Base-by-base conservation (phyloP, 2,888 invertebrate genomes). In the Synanthedon myopaeformis region DNA sequence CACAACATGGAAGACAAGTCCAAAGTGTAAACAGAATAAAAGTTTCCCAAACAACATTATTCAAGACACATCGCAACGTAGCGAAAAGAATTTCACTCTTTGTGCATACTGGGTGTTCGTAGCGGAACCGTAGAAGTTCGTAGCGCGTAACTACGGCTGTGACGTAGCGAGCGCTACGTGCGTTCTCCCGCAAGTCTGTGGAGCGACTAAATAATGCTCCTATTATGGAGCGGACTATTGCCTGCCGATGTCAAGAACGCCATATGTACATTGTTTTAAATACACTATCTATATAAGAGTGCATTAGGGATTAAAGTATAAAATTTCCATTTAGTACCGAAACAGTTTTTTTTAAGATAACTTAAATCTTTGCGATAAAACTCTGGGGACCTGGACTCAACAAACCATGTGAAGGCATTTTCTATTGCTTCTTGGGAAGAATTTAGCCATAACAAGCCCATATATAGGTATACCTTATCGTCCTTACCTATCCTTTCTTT, bases 1-100 rank as follows among this genome's bases (percentile, higher is more conserved):
- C 76, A 84, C 87, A 74, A 83, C 79, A 69, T 86, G 85, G 79
- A 87, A 86, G 82, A 86, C 84, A 67, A 87, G 86, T 85, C 86
- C 87, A 63, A 87, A 86, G 64, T 86, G 81, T 79, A 83, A 68
- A 72, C 79, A 87, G 75, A 84, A 85, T 77, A 87, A 80, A 70
- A 86, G 74, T 81, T 83, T 86, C 71, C 77, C 78, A 70, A 85
- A 80, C 81, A 80, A 80, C 86, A 87, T 87, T 70, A 80, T 86
- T 83, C 73, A 78, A 74, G 72, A 76, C 79, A 82, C 85, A 86
- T 85, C 57, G 70, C 82, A 81, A 72, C 60, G 69, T 67, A 59
- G 63, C 56, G 57, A 63, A 56, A 60, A 60, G 70, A 72, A 76
- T 61, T 75, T 74, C 70, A 78, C 75, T 65, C 62, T 56, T 51